Evolutionary conservation across 2,113 vertebrate species (phyloP).

Genomic region (Melanocharis versteri): DNA sequence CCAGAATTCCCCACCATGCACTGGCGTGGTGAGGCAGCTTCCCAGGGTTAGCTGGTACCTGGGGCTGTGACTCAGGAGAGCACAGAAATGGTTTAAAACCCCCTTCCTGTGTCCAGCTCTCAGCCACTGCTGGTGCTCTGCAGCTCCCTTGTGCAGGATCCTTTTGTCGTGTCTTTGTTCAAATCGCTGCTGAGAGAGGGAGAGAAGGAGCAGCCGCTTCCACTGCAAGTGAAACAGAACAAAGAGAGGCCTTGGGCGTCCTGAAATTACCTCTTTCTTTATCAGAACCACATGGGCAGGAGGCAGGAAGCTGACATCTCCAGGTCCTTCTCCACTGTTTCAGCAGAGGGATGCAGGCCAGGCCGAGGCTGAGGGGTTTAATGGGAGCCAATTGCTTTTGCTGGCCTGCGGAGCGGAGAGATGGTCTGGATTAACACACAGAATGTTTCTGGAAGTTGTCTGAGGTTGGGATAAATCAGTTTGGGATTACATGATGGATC

Average conservation of each 20-base stretch:
- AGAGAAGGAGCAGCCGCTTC: background rate
- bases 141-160: background rate
- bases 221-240: background rate
- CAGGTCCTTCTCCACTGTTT: background rate
- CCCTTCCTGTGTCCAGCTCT: rapidly evolving
- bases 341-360: background rate
- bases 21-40: rapidly evolving
- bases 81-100: background rate
- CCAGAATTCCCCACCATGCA: rapidly evolving
- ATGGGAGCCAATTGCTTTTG: constrained; percentile 35
- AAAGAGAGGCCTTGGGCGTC: background rate
- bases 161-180: background rate
- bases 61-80: no score
- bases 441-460: constrained; percentile 16
- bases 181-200: background rate
- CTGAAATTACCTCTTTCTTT: constrained; percentile 45
- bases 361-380: background rate
- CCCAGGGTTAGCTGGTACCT: background rate
- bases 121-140: background rate
- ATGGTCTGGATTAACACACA: constrained; percentile 31
- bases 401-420: background rate
- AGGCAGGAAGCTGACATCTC: constrained; percentile 33
- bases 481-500: constrained; percentile 8
- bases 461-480: constrained; percentile 5
- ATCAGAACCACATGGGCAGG: constrained; percentile 53